Conservation (phyloP, 2,113 vertebrate genomes). For the Pseudopipra pipra region DNA sequence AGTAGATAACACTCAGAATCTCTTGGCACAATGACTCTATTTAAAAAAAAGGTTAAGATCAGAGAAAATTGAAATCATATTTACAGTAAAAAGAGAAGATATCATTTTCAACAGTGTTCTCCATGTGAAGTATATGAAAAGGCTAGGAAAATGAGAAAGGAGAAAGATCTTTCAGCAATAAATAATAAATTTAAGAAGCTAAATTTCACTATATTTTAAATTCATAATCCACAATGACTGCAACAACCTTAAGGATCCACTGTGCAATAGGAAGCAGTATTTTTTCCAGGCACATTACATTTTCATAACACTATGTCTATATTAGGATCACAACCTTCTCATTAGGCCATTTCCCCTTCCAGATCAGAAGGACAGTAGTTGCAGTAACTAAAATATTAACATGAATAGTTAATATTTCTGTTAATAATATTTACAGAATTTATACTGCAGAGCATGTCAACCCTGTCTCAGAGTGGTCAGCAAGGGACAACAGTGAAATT, state of each 20-base stretch:
- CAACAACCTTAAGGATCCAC: background rate
- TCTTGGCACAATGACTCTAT: background rate
- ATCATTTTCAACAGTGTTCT: background rate
- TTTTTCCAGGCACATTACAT: background rate
- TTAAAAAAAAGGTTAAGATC: background rate
- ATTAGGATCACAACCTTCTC: background rate
- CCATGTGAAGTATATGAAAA: background rate
- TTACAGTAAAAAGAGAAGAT: background rate
- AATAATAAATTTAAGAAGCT: background rate
- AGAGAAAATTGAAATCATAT: background rate
- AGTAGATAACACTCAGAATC: background rate
- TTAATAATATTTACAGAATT: background rate
- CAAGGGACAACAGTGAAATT: background rate
- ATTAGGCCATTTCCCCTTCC: background rate
- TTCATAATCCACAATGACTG: background rate
- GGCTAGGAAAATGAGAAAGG: background rate
- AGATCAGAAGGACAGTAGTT: background rate
- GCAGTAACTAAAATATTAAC: background rate
- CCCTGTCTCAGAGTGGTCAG: background rate
- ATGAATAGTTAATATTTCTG: background rate
- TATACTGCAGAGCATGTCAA: background rate
- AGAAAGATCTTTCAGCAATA: background rate
- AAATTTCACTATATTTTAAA: background rate
- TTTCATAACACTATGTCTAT: background rate
- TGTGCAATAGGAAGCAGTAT: background rate